These are phyloP conservation scores for Listronotus oregonensis DNA, from an alignment of 1,140 invertebrate species.

Conservation along the genomic window DNA sequence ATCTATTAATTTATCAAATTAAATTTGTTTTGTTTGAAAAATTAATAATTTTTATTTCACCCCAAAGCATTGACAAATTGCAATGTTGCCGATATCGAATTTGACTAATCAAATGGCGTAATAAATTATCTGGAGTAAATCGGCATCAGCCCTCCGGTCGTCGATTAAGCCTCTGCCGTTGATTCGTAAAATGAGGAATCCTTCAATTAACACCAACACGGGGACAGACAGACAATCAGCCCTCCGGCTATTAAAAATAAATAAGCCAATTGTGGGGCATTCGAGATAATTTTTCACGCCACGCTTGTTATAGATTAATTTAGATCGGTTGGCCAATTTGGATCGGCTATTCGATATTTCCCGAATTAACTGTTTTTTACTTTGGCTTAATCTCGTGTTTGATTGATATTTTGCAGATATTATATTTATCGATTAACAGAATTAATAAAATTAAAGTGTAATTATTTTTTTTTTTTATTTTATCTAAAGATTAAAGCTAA, in stretches of 20 bases:
- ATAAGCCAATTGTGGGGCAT: conserved; percentile 32
- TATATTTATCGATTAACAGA: too few relatives aligned
- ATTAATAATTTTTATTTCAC: too few relatives aligned
- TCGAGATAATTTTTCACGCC: conserved; percentile 28
- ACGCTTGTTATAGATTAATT: conserved; percentile 25
- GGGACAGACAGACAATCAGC: conserved; percentile 23
- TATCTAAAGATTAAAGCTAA: too few relatives aligned
- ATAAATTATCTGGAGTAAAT: conserved; percentile 21
- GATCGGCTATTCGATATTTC: conserved; percentile 19
- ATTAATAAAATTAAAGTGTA: too few relatives aligned
- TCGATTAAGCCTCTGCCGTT: conserved; percentile 28
- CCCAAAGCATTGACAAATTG: too few relatives aligned
- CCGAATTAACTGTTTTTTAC: conserved; percentile 17
- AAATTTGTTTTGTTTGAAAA: too few relatives aligned
- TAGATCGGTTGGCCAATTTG: conserved; percentile 33
- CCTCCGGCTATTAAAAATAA: conserved; percentile 31
- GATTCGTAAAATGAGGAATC: conserved; percentile 37
- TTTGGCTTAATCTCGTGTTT: conserved; percentile 11
- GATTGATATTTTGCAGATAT: conserved; percentile 18
- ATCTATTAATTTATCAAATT: too few relatives aligned
- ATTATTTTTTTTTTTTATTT: too few relatives aligned
- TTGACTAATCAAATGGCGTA: conserved; percentile 32
- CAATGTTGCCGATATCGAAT: too few relatives aligned
- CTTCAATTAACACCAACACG: conserved; percentile 35
- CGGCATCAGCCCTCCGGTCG: conserved; percentile 12